Evolutionary conservation across 2,113 vertebrate genomes (phyloP).

Genomic region (Amazona guildingii): DNA sequence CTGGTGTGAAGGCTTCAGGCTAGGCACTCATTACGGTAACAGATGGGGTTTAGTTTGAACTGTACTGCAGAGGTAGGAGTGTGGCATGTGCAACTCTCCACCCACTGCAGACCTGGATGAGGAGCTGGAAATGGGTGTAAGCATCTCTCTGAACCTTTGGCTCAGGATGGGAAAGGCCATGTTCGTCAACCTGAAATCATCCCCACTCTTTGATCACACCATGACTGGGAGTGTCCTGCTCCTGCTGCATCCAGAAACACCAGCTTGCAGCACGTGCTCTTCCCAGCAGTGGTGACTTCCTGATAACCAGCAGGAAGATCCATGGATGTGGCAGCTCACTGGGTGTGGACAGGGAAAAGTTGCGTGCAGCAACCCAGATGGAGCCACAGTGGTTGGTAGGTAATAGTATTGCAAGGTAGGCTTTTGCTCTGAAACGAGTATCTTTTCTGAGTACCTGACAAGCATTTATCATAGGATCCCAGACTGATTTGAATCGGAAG

Average conservation of each 20-base stretch:
- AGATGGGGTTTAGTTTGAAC: neutral
- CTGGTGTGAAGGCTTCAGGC: neutral
- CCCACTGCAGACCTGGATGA: neutral
- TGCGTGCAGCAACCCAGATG: neutral
- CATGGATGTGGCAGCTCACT: neutral
- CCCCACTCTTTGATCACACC: neutral
- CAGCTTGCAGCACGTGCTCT: neutral
- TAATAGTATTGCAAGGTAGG: no score
- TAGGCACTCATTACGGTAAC: neutral
- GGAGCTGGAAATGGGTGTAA: conserved; percentile 4
- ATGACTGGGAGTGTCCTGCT: neutral
- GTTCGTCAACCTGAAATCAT: neutral
- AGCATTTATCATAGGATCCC: neutral
- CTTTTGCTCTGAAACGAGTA: neutral
- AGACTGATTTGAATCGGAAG: neutral
- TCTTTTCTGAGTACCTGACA: neutral
- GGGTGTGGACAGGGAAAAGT: neutral
- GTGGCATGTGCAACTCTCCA: neutral
- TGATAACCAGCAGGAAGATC: neutral
- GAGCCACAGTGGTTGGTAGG: neutral
- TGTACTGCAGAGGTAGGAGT: neutral
- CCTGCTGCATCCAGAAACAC: neutral
- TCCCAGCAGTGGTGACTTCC: neutral
- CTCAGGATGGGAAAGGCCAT: neutral
- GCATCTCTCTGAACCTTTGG: neutral